These are phyloP conservation scores for Elephantulus edwardii DNA, from an alignment of 2,113 vertebrate genomes.

Conservation along the genomic window DNA sequence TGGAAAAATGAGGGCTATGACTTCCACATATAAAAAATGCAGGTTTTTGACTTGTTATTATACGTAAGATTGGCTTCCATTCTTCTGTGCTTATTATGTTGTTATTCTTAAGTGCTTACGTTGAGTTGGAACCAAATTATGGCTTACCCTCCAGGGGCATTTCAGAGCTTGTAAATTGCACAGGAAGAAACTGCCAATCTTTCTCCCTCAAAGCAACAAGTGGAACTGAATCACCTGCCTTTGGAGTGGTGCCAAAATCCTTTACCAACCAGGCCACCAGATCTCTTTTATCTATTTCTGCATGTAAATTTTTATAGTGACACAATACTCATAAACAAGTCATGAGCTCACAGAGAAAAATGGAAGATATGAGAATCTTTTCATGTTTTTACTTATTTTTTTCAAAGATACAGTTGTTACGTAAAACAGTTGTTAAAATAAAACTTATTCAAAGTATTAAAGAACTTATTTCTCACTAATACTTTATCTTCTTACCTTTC, in stretches of 20 bases:
- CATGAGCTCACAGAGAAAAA: conserved; percentile 6
- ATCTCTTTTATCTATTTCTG: too few relatives aligned
- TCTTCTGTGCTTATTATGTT: background rate
- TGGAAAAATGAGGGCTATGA: background rate
- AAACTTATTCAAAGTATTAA: conserved; percentile 48
- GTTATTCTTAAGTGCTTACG: background rate
- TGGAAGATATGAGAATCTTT: background rate
- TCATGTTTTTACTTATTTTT: conserved; percentile 20
- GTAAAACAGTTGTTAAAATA: conserved; percentile 18
- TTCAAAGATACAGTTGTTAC: background rate
- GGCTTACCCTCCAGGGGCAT: too few relatives aligned
- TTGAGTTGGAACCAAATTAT: too few relatives aligned
- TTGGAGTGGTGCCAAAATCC: too few relatives aligned
- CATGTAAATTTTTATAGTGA: background rate
- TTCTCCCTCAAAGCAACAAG: too few relatives aligned
- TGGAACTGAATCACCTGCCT: too few relatives aligned
- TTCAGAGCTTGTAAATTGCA: too few relatives aligned
- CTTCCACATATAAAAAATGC: conserved; percentile 15
- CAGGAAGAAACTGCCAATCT: too few relatives aligned
- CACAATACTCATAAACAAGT: background rate
- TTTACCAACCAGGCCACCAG: too few relatives aligned
- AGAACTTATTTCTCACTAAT: conserved; percentile 45
- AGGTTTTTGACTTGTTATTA: background rate
- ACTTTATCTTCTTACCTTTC: conserved; percentile 88
- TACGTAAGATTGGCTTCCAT: background rate